Evolutionary conservation across 2,113 vertebrate species (phyloP), one percentile per base, ranked within the genome.

Genomic region (Hypomesus transpacificus): DNA sequence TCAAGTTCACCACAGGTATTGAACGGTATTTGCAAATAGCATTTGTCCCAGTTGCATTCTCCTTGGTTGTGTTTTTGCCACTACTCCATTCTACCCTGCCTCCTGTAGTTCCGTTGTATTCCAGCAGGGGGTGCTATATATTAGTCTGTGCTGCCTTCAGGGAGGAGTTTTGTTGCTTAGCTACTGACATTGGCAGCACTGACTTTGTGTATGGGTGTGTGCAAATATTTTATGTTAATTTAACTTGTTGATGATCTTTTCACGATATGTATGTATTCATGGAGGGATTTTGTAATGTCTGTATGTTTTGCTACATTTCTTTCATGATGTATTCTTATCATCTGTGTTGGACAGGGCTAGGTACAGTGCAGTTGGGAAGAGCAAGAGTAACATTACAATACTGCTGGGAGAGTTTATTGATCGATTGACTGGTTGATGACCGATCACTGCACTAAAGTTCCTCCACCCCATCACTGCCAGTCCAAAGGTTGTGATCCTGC

Each of bases 111-210:
- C 58, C 70, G 67, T 53, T 83, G 76, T 74, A 67, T 66, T 81
- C 86, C 82, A 75, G 46, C 59, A 80, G 86, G 74, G 81, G 87
- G 73, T 60, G 81, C 79, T 69, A 79, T 51, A 87, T 69, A 74
- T 76, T 69, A 75, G 71, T 84, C 62, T 28, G 51, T 76, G 81
- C 92, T 90, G 75, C 83, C 92, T 93, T 94, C 94, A 94, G 93
- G 93, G 93, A 94, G 94, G 92, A 91, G 63, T 91, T 92, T 80
- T 92, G 91, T 93, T 92, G 90, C 91, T 92, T 90, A 89, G 89
- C 91, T 92, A 89, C 89, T 93, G 88, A 91, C 77, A 75, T 70
- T 70, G 34, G 28, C 89, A 91, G 93, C 86, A 89, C 86, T 87
- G 90, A 90, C 88, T 90, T 91, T 4, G 7, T 34, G 4, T 26